These are phyloP conservation scores for Leptinotarsa tumamoca DNA, from an alignment of 2,888 invertebrate genomes.

Conservation along the genomic window DNA sequence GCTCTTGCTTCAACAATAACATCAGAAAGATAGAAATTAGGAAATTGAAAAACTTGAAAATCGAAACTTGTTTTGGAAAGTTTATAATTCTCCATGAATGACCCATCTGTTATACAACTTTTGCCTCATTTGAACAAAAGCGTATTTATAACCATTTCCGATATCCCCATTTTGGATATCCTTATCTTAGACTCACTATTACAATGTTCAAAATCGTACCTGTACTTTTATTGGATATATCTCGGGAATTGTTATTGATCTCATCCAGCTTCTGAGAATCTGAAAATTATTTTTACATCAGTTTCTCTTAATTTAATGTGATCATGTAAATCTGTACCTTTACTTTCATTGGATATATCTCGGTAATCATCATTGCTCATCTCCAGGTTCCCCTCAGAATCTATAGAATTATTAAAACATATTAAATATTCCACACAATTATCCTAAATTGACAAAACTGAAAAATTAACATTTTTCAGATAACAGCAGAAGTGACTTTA, in stretches of 20 bases:
- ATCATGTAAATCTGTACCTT: not conserved
- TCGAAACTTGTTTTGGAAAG: no score
- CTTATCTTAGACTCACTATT: no score
- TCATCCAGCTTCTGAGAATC: not conserved
- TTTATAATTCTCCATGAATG: no score
- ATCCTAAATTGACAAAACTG: not conserved
- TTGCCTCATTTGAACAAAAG: no score
- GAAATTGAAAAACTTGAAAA: no score
- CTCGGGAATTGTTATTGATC: not conserved
- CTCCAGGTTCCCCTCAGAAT: conserved; percentile 6
- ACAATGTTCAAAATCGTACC: not conserved
- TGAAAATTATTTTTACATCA: not conserved
- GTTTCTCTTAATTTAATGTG: not conserved
- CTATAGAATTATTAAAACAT: not conserved
- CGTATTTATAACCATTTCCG: no score
- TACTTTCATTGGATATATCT: conserved; percentile 3
- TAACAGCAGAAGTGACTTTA: not conserved
- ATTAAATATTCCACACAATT: not conserved
- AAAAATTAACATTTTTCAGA: not conserved
- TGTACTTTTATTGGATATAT: not conserved
- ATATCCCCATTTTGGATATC: no score
- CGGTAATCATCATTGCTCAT: not conserved
- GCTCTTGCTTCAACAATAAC: no score
- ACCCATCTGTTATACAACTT: no score
- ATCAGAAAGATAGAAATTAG: no score